Evolutionary conservation across 2,888 invertebrate genomes (phyloP).

Genomic region (Drosophila neonasuta): DNA sequence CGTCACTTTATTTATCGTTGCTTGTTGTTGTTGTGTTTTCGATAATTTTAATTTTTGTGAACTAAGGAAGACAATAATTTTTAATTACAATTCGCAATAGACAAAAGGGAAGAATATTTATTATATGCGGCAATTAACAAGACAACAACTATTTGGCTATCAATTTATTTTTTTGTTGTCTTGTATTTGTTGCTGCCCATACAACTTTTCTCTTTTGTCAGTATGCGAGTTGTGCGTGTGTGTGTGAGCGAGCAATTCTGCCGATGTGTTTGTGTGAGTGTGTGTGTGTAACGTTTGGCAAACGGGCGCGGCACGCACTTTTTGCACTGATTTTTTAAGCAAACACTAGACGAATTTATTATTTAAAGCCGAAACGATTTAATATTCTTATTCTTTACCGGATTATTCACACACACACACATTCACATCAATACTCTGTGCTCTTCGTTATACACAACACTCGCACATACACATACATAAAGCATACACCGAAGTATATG

Average conservation of each 20-base stretch:
- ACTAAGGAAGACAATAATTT: slow-evolving; percentile 31
- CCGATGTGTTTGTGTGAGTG: slow-evolving; percentile 36
- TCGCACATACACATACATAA: slow-evolving; percentile 38
- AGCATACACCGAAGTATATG: slow-evolving; percentile 44
- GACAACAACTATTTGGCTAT: slow-evolving; percentile 47
- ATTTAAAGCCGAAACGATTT: slow-evolving; percentile 15
- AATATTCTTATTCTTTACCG: slow-evolving; percentile 51
- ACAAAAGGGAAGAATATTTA: slow-evolving; percentile 37
- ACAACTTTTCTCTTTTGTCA: slow-evolving; percentile 73
- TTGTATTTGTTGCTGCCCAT: slow-evolving; percentile 62
- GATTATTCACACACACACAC: slow-evolving; percentile 33
- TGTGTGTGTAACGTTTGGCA: slow-evolving; percentile 45
- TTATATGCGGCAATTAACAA: slow-evolving; percentile 54
- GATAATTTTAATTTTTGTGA: slow-evolving; percentile 5
- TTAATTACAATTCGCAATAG: slow-evolving; percentile 33
- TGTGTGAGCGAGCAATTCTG: slow-evolving; percentile 30
- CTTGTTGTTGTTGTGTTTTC: slow-evolving; percentile 32
- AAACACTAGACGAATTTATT: slow-evolving; percentile 32
- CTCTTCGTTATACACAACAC: slow-evolving; percentile 46
- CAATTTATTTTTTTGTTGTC: slow-evolving; percentile 39
- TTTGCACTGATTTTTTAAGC: slow-evolving; percentile 55
- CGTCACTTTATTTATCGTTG: slow-evolving; percentile 33
- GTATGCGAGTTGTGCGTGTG: slow-evolving; percentile 21
- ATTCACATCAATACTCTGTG: slow-evolving; percentile 19
- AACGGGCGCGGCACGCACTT: slow-evolving; percentile 71